phyloP scores from a whole-genome alignment of 2,797 vertebrate genomes.

The Micromesistius poutassou region DNA sequence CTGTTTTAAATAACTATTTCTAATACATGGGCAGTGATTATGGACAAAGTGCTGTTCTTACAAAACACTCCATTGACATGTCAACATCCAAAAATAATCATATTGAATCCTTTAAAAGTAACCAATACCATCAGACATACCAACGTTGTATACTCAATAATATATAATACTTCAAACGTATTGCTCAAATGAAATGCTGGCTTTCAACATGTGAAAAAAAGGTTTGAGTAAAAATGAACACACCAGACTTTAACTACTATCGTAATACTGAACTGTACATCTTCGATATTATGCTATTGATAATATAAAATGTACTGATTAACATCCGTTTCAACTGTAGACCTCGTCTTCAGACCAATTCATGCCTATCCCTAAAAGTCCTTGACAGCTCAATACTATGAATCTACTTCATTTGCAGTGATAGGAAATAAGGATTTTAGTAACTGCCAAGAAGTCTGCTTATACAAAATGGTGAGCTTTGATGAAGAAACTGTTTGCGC shows the following conservation, averaged over 20 bases:
- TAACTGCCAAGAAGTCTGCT: not conserved
- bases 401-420: slow-evolving; percentile 1
- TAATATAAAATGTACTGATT: not conserved
- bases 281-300: not conserved
- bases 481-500: not conserved
- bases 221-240: not conserved
- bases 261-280: not conserved
- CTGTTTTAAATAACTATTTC: too few species aligned
- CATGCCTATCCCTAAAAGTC: not conserved
- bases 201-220: not conserved
- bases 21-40: not conserved
- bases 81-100: not conserved
- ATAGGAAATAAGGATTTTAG: not conserved
- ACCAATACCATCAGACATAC: not conserved
- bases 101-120: not conserved
- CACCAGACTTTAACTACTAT: not conserved
- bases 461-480: not conserved
- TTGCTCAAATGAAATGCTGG: not conserved
- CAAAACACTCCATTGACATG: not conserved
- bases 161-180: not conserved
- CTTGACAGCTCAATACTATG: not conserved
- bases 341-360: not conserved
- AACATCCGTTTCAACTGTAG: not conserved
- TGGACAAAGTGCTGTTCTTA: not conserved
- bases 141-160: not conserved